Evolutionary conservation across 2,888 invertebrate genomes (phyloP).

Genomic region (Troides oblongomaculatus): DNA sequence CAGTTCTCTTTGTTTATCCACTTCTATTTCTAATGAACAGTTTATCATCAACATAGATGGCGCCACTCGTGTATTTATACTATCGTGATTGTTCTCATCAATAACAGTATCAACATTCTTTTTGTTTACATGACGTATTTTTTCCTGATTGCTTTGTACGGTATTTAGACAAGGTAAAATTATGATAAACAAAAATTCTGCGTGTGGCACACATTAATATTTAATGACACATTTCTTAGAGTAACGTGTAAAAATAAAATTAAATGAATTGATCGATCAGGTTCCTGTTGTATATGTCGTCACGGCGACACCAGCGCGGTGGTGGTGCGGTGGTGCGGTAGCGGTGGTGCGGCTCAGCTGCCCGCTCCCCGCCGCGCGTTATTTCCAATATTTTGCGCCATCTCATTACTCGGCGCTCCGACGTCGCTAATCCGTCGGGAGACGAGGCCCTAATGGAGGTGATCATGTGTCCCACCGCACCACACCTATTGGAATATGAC

Average conservation of each 20-base stretch:
- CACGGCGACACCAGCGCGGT: conserved; percentile 47
- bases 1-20: too few relatives aligned
- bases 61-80: background rate
- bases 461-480: conserved; percentile 74
- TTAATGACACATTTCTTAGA: too few relatives aligned
- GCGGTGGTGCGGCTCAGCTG: conserved; percentile 61
- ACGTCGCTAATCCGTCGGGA: conserved; percentile 75
- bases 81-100: too few relatives aligned
- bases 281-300: background rate
- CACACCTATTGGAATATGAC: conserved; percentile 76
- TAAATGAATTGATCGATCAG: conserved; percentile 24
- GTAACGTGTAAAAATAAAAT: background rate
- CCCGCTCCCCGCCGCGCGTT: conserved; percentile 57
- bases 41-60: conserved; percentile 12
- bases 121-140: too few relatives aligned
- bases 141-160: too few relatives aligned
- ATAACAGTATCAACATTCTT: too few relatives aligned
- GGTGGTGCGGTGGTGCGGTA: conserved; percentile 29
- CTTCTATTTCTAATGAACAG: too few relatives aligned
- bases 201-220: too few relatives aligned
- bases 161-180: too few relatives aligned
- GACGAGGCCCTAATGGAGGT: conserved; percentile 71
- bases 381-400: conserved; percentile 75
- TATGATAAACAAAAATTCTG: too few relatives aligned
- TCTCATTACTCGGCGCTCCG: conserved; percentile 71